Evolutionary conservation across 1,140 invertebrate genomes (phyloP).

Genomic region (Schlechtendalia chinensis): DNA sequence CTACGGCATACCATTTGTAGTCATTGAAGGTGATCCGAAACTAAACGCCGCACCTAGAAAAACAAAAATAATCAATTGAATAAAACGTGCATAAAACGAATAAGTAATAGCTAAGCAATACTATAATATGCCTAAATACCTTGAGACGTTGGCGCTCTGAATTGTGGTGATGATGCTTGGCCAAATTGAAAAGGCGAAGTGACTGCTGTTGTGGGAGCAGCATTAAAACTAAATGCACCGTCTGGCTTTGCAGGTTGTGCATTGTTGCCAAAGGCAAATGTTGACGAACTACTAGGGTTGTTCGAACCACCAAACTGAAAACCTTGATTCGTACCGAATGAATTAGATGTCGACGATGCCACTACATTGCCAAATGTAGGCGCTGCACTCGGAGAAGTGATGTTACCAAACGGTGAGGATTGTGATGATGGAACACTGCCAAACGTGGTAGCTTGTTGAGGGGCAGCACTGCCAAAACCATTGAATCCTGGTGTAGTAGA

Average conservation of each 20-base stretch:
- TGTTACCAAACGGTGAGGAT: background rate
- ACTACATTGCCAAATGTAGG: constrained; percentile 1
- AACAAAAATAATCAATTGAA: background rate
- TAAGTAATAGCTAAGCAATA: background rate
- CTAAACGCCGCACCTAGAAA: constrained; percentile 20
- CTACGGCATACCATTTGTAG: constrained; percentile 1
- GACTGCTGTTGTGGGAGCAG: background rate
- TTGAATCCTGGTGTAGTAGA: background rate
- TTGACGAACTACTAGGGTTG: background rate
- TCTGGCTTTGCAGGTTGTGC: constrained; percentile 11
- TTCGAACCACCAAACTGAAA: constrained; percentile 25
- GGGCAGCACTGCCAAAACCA: constrained; percentile 12
- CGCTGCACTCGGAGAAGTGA: background rate
- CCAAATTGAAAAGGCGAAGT: constrained; percentile 32
- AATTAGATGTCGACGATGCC: background rate
- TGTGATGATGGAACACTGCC: background rate
- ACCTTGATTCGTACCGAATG: constrained; percentile 24
- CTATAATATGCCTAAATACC: background rate
- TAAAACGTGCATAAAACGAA: background rate
- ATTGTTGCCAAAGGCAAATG: background rate
- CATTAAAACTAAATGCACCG: constrained; percentile 1
- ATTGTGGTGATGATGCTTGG: constrained; percentile 8
- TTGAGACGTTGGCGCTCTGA: background rate
- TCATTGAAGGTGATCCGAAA: constrained; percentile 34
- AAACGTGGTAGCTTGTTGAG: constrained; percentile 3